Base-by-base conservation (phyloP, 2,888 invertebrate species). In the Callimorpha dominula region DNA sequence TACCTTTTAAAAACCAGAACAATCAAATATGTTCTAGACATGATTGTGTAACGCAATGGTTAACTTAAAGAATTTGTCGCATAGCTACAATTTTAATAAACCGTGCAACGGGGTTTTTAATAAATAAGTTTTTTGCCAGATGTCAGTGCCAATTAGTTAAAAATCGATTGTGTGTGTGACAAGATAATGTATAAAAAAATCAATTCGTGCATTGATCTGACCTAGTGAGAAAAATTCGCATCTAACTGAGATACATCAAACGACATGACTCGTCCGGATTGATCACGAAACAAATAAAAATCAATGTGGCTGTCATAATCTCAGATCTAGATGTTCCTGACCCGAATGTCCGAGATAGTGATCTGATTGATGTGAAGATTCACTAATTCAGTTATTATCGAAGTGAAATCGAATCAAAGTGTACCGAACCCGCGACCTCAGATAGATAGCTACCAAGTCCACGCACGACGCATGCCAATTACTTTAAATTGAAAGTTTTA, bases 361-460 rank as follows among this genome's bases (percentile, higher is more conserved):
- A 85, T 93, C 93, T 91, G 90, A 91, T 88, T 91, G 94, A 94
- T 90, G 89, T 89, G 90, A 90, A 94, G 92, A 92, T 92, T 88
- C 91, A 91, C 91, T 90, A 90, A 91, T 90, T 87, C 86, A 78
- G 84, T 86, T 70, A 71, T 46, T 74, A 70, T 72, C 84, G 85
- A 84, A 85, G 81, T 86, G 86, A 87, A 89, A 89, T 87, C 83
- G 84, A 85, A 82, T 70, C 65, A 69, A 68, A 66, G 78, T 82
- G 81, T 83, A 82, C 81, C 82, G 82, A 80, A 82, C 78, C 66
- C 72, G 69, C 77, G 81, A 78, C 81, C 86, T 81, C 77, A 77
- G 81, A 80, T 80, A 80, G 83, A 76, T 81, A 78, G 73, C 64
- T 86, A 31, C 60, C 81, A 83, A 76, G 80, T 78, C 72, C 52